Evolutionary conservation across 2,797 vertebrate genomes (phyloP), one percentile per base, ranked within the genome.

Genomic region (Pseudomugil gertrudae): DNA sequence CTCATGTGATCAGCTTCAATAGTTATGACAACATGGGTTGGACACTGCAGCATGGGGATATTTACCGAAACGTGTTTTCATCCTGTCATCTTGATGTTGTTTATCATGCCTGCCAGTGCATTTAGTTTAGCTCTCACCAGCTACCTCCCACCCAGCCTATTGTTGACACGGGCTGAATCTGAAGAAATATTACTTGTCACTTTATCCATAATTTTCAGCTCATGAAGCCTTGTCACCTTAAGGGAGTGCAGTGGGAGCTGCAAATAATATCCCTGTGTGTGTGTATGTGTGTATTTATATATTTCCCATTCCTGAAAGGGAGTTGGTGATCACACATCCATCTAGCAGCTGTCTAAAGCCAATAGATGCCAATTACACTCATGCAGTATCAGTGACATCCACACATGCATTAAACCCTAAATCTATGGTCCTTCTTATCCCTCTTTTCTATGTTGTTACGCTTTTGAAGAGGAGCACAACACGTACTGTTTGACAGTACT

Each of bases 131-230:
- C 67, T 63, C 57, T 61, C 71, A 52, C 48, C 63, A 27, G 35
- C 74, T 15, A 35, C 51, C 57, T 26, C 61, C 62, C 55, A 74
- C 73, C 66, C 51, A 14, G 26, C 45, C 52, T 32, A 65, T 47
- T 69, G 65, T 79, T 59, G 57, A 83, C 57, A 45, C 52, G 47
- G 54, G 64, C 78, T 67, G 56, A 80, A 72, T 78, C 35, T 38
- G 52, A 80, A 83, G 75, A 87, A 81, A 79, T 69, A 67, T 29
- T 67, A 69, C 76, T n/a, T 73, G 81, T 84, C 80, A 80, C 79
- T 87, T 84, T 81, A 90, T 88, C 77, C 84, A 81, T 89, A 80
- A 87, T 87, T 87, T 85, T 79, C 66, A 77, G 64, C 78, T 78
- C 45, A 54, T 71, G 76, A 86, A 70, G 78, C 61, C 62, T 61